Evolutionary conservation across 1,140 invertebrate genomes (phyloP).

Genomic region (Babylonia areolata): DNA sequence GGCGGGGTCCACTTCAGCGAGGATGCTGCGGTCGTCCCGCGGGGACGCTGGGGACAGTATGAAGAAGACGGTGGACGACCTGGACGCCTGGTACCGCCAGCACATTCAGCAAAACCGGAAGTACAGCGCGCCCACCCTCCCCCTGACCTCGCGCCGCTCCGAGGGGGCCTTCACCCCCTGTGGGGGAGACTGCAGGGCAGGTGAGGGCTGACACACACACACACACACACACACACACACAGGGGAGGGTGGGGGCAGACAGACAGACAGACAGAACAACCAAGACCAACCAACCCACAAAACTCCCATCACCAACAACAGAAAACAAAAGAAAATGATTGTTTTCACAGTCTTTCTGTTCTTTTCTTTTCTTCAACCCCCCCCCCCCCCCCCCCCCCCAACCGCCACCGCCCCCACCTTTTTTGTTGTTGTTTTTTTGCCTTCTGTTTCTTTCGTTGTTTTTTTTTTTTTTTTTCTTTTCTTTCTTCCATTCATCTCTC

Average conservation of each 20-base stretch:
- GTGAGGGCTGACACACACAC: constrained; percentile 18
- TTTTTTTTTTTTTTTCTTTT: too few species aligned
- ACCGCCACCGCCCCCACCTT: too few species aligned
- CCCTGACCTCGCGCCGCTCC: constrained; percentile 14
- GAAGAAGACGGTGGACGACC: constrained; percentile 40
- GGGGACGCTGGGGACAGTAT: not conserved
- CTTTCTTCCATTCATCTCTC: too few species aligned
- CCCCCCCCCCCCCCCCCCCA: too few species aligned
- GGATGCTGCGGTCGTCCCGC: not conserved
- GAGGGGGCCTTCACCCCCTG: constrained; percentile 11
- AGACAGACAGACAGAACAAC: not conserved
- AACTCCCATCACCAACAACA: too few species aligned
- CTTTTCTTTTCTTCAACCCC: too few species aligned
- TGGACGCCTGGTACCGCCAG: constrained; percentile 40
- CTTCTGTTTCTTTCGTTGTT: too few species aligned
- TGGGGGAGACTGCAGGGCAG: not conserved
- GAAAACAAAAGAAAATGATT: too few species aligned
- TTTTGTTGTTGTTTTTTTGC: too few species aligned
- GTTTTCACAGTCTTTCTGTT: too few species aligned
- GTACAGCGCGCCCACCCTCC: constrained; percentile 30
- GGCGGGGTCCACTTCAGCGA: not conserved
- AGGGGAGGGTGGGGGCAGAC: not conserved
- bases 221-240: constrained; percentile 16
- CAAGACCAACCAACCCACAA: too few species aligned
- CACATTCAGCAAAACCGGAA: constrained; percentile 30